Evolutionary conservation across 2,888 invertebrate species (phyloP), one percentile per base, ranked within the genome.

Genomic region (Periphyllus acericola): DNA sequence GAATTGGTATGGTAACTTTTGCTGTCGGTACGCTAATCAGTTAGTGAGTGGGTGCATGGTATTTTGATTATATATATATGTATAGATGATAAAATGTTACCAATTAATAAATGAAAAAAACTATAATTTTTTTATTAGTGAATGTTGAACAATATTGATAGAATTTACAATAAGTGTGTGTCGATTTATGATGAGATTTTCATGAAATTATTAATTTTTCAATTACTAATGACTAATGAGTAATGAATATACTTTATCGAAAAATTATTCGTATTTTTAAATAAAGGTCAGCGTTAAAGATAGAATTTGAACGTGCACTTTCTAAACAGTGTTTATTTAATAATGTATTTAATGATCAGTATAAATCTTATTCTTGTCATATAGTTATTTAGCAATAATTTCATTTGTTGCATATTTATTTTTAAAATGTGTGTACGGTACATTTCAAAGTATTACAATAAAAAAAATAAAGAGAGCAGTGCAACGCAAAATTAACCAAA

Each of bases 401-500:
- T 83, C 21, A 6, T 83, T 72, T 55, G 21, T 19, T 9, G 34
- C 32, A 34, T 55, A 81, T 83, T 34, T 83, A 83, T 74, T 83
- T 82, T 71, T 72, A 52, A 32, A 82, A 32, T 72, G 17, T 36
- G 32, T 29, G n/a, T 21, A 34, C 52, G 19, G 72, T 74, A 60
- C 36, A n/a, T 75, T 60, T 75, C 19, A 66, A 36, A 74, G 29
- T 36, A 29, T 60, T 60, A 66, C 60, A 21, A 71, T 71, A 81
- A 71, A 80, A 32, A 81, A 46, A 29, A 84, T 34, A 25, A n/a
- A 36, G 6, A 21, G 34, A 83, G n/a, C n/a, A n/a, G 6, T 40
- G n/a, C 36, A 74, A 74, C 66, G 75, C 29, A 78, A 78, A 85
- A 78, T 78, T 34, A 52, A 76, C 46, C 17, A 11, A 34, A 78